A percentile compares a stretch with the other conserved stretches of the same genome.
Conservation (phyloP, 2,113 vertebrate species). For the Morone chrysops region DNA sequence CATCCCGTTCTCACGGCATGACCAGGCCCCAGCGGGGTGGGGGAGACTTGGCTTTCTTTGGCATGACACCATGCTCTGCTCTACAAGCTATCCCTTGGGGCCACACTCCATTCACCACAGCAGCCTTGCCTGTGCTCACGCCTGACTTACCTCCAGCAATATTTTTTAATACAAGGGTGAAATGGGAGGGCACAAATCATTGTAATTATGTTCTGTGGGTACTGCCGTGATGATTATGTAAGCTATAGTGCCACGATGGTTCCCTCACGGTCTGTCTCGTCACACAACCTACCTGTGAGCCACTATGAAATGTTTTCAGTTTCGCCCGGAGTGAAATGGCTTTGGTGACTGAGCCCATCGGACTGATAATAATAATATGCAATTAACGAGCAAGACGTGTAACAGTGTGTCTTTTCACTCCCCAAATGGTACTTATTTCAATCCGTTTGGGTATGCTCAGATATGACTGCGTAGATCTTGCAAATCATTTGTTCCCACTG, state of each 20-base stretch:
- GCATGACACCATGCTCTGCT: conserved; percentile 73
- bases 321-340: conserved; percentile 58
- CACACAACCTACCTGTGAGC: conserved; percentile 57
- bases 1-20: conserved; percentile 77
- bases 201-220: conserved; percentile 80
- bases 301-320: conserved; percentile 46
- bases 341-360: conserved; percentile 62
- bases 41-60: conserved; percentile 76
- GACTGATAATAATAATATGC: conserved; percentile 72
- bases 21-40: conserved; percentile 57
- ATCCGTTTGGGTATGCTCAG: conserved; percentile 49
- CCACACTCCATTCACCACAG: conserved; percentile 73
- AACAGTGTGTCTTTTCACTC: conserved; percentile 62
- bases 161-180: conserved; percentile 82
- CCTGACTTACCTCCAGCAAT: conserved; percentile 80
- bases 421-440: conserved; percentile 56
- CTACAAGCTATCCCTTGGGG: conserved; percentile 77
- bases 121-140: conserved; percentile 65
- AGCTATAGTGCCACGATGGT: conserved; percentile 69
- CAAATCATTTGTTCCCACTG: conserved; percentile 39
- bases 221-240: conserved; percentile 76
- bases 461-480: conserved; percentile 34
- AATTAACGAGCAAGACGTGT: conserved; percentile 75
- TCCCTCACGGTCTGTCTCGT: conserved; percentile 61
- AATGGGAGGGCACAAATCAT: conserved; percentile 82